Evolutionary conservation across 2,113 vertebrate genomes (phyloP), one percentile per base, ranked within the genome.

Genomic region (Chinchilla lanigera): DNA sequence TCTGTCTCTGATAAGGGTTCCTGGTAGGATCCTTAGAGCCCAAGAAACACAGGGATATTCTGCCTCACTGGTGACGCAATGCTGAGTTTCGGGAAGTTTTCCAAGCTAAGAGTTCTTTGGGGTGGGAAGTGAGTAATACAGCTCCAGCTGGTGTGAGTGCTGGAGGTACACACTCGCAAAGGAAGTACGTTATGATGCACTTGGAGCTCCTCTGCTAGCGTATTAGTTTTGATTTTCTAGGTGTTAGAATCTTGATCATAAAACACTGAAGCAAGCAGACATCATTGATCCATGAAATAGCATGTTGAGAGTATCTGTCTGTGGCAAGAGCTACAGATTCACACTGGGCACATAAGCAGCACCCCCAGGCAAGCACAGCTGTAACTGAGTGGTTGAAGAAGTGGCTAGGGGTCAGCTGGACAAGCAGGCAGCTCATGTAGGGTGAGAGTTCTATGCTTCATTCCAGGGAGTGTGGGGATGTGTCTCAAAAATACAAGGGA

Each of bases 361-460:
- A 22, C 7, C 19, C 26, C 19, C 61, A 67, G 20, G 56, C 63
- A 44, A 24, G 41, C n/a, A 1, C 22, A 16, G 58, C 8, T 28
- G 6, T 7, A 17, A 16, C 17, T 7, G 11, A 14, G 28, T n/a
- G 2, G 4, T 20, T 33, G 4, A 52, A 13, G 4, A 30, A 0
- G 10, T 22, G 19, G 22, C 38, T 35, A 65, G 73, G 56, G 44
- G 22, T 44, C 58, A 60, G 50, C 83, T 60, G 38, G 47, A n/a
- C 44, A 84, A 71, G 12, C 17, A 17, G 47, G 77, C 77, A 89
- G 75, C 52, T 30, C 52, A 41, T 14, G 24, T 47, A 58, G 30
- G 12, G 33, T 35, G 26, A 92, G n/a, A 2, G 9, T 7, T 61
- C 24, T 69, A 41, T 38, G 63, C 69, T 82, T 41, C 4, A 8